These are phyloP conservation scores for Microtus oregoni DNA, from an alignment of 2,113 vertebrate species.

Conservation along the genomic window DNA sequence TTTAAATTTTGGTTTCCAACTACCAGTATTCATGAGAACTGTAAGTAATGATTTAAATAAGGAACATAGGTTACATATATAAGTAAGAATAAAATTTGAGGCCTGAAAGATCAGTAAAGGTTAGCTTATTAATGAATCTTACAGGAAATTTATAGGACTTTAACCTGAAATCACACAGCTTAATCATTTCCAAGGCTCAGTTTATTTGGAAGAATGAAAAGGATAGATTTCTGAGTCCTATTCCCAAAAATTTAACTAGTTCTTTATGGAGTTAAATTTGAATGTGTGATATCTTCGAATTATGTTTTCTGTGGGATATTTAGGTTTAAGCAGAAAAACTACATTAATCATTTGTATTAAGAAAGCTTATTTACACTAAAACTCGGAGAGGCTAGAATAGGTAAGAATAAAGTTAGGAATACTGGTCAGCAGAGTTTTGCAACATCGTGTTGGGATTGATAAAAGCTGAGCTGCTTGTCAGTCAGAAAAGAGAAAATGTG, in stretches of 20 bases:
- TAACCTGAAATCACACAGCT: neutral
- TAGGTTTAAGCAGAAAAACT: neutral
- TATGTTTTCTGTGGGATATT: neutral
- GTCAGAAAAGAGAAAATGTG: neutral
- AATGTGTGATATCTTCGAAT: neutral
- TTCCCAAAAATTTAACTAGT: neutral
- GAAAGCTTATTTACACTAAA: conserved; percentile 17
- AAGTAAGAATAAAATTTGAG: neutral
- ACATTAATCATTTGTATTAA: neutral
- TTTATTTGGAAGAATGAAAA: neutral
- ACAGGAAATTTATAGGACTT: neutral
- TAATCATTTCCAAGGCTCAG: neutral
- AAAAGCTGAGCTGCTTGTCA: neutral
- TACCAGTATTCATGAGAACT: neutral
- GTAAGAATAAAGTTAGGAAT: neutral
- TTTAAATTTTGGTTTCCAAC: neutral
- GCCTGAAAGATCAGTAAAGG: neutral
- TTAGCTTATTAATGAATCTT: neutral
- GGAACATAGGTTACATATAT: neutral
- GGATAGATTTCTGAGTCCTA: neutral
- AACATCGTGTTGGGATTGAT: neutral
- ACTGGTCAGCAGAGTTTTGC: neutral
- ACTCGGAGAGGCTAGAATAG: neutral
- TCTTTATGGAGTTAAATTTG: neutral
- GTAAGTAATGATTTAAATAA: neutral